These are phyloP conservation scores for Cerastis leucographa DNA, from an alignment of 2,888 invertebrate species.

Conservation along the genomic window DNA sequence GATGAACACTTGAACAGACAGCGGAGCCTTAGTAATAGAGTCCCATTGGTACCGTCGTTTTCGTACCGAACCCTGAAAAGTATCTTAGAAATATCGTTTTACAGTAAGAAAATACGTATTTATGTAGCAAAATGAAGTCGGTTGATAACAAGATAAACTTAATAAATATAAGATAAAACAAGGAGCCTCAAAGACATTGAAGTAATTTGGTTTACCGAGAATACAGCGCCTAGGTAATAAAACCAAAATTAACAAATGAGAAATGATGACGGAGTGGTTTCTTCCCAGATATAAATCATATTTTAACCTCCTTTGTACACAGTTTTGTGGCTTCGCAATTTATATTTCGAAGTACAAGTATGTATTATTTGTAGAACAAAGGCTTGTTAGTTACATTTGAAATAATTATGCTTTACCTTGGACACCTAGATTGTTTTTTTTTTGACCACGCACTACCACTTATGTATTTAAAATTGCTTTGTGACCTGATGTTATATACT, in stretches of 20 bases:
- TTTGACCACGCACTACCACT: background rate
- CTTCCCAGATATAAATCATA: constrained; percentile 18
- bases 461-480: constrained; percentile 15
- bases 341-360: constrained; percentile 21
- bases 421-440: constrained; percentile 9
- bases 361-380: constrained; percentile 22
- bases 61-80: background rate
- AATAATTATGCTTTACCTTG: constrained; percentile 22
- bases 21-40: background rate
- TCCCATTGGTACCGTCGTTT: background rate
- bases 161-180: constrained; percentile 26
- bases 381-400: constrained; percentile 17
- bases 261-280: constrained; percentile 29
- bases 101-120: background rate
- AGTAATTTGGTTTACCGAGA: constrained; percentile 40
- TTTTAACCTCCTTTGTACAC: constrained; percentile 32
- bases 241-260: constrained; percentile 36
- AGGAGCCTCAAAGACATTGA: constrained; percentile 29
- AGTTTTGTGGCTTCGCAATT: constrained; percentile 23
- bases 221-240: constrained; percentile 32
- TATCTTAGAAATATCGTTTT: background rate
- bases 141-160: constrained; percentile 15
- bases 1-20: background rate
- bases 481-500: background rate
- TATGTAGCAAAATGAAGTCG: constrained; percentile 5